Conservation (phyloP, 2,888 invertebrate species). For the Leucozona laternaria region DNA sequence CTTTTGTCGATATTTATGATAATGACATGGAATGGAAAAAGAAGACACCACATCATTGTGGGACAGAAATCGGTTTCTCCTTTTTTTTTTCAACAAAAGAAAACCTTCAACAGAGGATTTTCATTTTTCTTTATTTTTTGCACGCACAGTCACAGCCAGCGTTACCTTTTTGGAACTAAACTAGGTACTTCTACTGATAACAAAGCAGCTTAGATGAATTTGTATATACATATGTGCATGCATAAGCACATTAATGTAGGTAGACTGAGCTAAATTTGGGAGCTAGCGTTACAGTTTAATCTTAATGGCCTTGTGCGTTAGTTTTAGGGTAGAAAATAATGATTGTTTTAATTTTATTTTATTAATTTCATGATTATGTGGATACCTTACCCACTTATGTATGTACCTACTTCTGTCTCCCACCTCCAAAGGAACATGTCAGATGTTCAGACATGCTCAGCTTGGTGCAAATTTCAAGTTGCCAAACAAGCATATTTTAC, state of each 20-base stretch:
- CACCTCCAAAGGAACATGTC: no score
- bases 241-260: not conserved
- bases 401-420: no score
- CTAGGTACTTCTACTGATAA: not conserved
- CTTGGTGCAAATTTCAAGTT: no score
- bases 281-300: not conserved
- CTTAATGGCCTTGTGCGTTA: not conserved
- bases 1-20: constrained; percentile 14
- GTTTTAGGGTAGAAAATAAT: not conserved
- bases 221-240: not conserved
- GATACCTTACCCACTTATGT: no score
- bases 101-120: constrained; percentile 59
- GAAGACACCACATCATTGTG: not conserved
- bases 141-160: not conserved
- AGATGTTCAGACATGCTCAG: no score
- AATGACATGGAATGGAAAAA: constrained; percentile 12
- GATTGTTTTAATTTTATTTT: not conserved
- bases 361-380: no score
- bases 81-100: constrained; percentile 71
- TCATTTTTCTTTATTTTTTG: not conserved
- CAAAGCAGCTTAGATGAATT: constrained; percentile 21
- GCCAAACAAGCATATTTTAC: no score
- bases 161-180: not conserved
- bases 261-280: not conserved
- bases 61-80: constrained; percentile 13